Evolutionary conservation across 2,888 invertebrate genomes (phyloP).

Genomic region (Cepaea hortensis): DNA sequence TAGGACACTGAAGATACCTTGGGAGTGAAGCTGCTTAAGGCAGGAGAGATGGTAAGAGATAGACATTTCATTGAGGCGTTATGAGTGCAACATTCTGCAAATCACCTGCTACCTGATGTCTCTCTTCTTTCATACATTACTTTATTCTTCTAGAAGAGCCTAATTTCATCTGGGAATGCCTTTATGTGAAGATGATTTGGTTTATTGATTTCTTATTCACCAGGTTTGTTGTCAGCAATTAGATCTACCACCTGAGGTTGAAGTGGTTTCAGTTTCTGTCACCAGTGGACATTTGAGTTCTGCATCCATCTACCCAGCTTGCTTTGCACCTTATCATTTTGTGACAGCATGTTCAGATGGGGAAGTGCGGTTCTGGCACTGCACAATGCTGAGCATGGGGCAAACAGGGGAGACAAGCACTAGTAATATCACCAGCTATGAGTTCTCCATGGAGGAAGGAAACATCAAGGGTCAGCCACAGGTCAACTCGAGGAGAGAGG

Average conservation of each 20-base stretch:
- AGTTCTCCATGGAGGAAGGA: constrained; percentile 60
- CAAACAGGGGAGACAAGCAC: constrained; percentile 42
- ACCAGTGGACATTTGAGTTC: constrained; percentile 98
- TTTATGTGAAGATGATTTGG: background rate
- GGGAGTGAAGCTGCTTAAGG: too few species aligned
- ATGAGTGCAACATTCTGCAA: too few species aligned
- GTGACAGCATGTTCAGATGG: constrained; percentile 97
- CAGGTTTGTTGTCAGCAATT: constrained; percentile 92
- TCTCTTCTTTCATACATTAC: too few species aligned
- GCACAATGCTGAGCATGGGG: constrained; percentile 58
- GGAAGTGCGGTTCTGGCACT: constrained; percentile 71
- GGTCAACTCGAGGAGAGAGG: constrained; percentile 51
- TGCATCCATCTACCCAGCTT: constrained; percentile 98
- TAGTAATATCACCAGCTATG: constrained; percentile 55
- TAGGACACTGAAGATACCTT: too few species aligned
- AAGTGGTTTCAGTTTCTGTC: constrained; percentile 93
- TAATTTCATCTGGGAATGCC: too few species aligned
- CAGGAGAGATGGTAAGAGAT: too few species aligned
- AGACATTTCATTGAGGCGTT: too few species aligned
- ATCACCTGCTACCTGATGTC: too few species aligned
- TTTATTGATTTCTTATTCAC: background rate
- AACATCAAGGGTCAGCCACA: constrained; percentile 54
- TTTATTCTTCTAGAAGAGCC: too few species aligned
- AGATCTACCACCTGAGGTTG: constrained; percentile 91
- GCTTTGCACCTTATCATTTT: constrained; percentile 96